A percentile compares a stretch with the other conserved stretches of the same genome.
Conservation (phyloP, 2,888 invertebrate species). For the Parapristionchus giblindavisi region DNA sequence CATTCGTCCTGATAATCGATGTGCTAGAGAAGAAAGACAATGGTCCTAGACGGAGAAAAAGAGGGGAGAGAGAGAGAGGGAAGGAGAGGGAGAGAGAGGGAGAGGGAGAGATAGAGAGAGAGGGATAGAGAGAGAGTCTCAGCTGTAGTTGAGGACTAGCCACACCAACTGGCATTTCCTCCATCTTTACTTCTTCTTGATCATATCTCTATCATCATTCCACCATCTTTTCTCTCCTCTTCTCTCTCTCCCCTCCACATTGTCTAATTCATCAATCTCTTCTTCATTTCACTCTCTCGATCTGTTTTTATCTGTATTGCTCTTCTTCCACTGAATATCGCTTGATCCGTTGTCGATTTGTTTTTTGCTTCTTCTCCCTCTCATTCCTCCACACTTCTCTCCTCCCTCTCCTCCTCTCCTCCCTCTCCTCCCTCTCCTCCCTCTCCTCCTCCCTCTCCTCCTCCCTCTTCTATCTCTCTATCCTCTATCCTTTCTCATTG, state of each 20-base stretch:
- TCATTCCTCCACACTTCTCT: too few species aligned
- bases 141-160: too few species aligned
- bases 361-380: too few species aligned
- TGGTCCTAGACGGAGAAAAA: not conserved
- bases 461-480: conserved; percentile 29
- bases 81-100: not conserved
- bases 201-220: not conserved
- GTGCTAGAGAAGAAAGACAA: not conserved
- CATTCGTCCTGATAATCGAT: not conserved
- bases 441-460: too few species aligned
- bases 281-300: not conserved
- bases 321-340: too few species aligned
- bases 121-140: too few species aligned
- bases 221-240: not conserved
- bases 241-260: not conserved
- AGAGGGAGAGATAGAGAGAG: not conserved
- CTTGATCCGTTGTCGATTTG: too few species aligned
- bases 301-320: not conserved
- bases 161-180: too few species aligned
- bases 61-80: not conserved
- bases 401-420: not conserved
- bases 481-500: too few species aligned
- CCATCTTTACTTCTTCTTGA: not conserved
- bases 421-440: not conserved
- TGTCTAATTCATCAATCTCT: not conserved